Percentiles rank a stretch among this genome's conserved stretches.
phyloP scores from a whole-genome alignment of 2,797 vertebrate genomes.

The Notamacropus eugenii region DNA sequence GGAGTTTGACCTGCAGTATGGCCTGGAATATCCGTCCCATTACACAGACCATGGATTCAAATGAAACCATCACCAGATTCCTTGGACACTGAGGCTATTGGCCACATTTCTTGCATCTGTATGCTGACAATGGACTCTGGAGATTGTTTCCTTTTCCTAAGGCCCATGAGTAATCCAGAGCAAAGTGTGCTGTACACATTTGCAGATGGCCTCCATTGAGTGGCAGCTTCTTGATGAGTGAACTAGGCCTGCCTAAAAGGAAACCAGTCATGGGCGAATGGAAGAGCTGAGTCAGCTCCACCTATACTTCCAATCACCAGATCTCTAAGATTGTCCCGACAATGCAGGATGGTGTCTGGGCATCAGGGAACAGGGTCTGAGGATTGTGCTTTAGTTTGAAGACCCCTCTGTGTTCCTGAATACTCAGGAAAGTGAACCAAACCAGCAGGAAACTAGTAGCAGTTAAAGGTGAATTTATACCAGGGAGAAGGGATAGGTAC shows the following conservation, averaged over 20 bases:
- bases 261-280: conserved; percentile 28
- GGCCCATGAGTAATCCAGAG: conserved; percentile 44
- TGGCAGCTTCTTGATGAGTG: conserved; percentile 53
- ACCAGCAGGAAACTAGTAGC: conserved; percentile 49
- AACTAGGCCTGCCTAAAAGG: conserved; percentile 26
- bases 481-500: neutral
- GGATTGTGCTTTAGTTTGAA: conserved; percentile 72
- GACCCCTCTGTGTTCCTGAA: conserved; percentile 40
- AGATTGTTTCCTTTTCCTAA: conserved; percentile 28
- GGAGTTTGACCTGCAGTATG: conserved; percentile 23
- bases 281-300: conserved; percentile 31
- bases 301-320: conserved; percentile 5
- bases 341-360: conserved; percentile 59
- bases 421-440: conserved; percentile 58
- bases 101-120: neutral
- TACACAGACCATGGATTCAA: neutral
- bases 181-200: conserved; percentile 39
- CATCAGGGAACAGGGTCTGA: conserved; percentile 75
- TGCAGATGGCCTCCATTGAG: conserved; percentile 35
- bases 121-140: neutral
- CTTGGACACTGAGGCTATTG: neutral
- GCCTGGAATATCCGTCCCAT: conserved; percentile 36
- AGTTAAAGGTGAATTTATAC: conserved; percentile 27
- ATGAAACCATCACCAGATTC: conserved; percentile 2
- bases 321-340: conserved; percentile 68